Percentiles rank a stretch among this genome's conserved stretches.
These are phyloP conservation scores for Phyllotreta striolata DNA, from an alignment of 2,888 invertebrate species.

Conservation along the genomic window DNA sequence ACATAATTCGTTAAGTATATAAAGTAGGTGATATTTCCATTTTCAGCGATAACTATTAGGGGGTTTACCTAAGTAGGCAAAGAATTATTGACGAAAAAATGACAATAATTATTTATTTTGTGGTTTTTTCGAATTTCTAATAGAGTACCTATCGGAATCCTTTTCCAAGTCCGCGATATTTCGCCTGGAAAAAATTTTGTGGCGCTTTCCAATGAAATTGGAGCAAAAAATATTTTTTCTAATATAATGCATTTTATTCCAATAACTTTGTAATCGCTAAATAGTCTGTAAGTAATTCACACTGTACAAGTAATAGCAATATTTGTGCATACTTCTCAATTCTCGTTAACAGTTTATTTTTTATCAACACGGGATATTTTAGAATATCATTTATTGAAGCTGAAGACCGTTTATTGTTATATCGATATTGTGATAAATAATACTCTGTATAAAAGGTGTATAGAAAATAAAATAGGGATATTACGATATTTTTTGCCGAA, in stretches of 20 bases:
- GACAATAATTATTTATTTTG: no score
- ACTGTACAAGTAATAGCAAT: slow-evolving; percentile 65
- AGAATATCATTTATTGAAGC: slow-evolving; percentile 2
- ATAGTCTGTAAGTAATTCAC: slow-evolving; percentile 39
- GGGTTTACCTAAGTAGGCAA: no score
- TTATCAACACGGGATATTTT: not conserved
- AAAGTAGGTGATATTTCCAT: slow-evolving; percentile 37
- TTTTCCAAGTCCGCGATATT: no score
- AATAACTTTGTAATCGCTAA: slow-evolving; percentile 15
- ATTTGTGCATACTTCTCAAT: slow-evolving; percentile 49
- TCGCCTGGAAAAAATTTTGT: slow-evolving; percentile 4
- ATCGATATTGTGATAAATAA: not conserved
- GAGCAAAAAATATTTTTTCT: no score
- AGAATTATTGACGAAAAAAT: no score
- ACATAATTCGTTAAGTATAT: slow-evolving; percentile 38
- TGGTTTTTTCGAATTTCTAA: no score
- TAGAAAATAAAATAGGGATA: no score
- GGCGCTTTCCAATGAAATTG: not conserved
- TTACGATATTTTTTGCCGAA: not conserved
- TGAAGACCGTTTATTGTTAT: not conserved
- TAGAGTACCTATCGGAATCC: no score
- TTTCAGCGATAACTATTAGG: not conserved
- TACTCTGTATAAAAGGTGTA: no score
- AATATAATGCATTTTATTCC: slow-evolving; percentile 26
- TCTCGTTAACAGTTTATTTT: slow-evolving; percentile 7